Conservation (phyloP, 2,797 vertebrate species). For the Myiotriccus ornatus region DNA sequence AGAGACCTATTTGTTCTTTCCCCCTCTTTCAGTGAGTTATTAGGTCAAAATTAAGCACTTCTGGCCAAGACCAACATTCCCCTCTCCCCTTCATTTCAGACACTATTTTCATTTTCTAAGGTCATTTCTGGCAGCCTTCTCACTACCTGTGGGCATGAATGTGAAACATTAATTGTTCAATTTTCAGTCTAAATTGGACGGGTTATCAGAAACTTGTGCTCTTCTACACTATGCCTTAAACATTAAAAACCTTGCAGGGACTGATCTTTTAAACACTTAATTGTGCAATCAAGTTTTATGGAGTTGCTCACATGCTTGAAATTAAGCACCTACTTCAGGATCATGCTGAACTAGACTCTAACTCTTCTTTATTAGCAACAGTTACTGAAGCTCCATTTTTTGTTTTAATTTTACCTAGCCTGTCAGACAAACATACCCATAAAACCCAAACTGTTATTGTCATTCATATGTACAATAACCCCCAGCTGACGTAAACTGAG, state of each 20-base stretch:
- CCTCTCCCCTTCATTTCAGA: neutral
- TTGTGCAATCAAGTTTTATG: conserved; percentile 34
- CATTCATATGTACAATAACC: neutral
- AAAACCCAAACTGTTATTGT: conserved; percentile 35
- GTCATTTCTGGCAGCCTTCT: neutral
- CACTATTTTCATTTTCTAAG: neutral
- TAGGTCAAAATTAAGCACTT: neutral
- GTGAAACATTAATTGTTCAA: neutral
- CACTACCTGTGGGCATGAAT: neutral
- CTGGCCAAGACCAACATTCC: neutral
- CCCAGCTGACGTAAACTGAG: neutral
- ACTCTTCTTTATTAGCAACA: conserved; percentile 39
- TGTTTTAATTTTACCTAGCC: conserved; percentile 20
- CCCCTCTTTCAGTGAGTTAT: neutral
- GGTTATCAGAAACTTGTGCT: neutral
- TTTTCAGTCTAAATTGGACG: neutral
- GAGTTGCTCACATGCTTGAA: conserved; percentile 13
- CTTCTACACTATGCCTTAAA: neutral
- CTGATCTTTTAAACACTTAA: conserved; percentile 22
- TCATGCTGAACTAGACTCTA: neutral
- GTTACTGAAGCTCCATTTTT: neutral
- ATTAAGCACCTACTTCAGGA: conserved; percentile 31
- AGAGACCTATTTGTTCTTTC: neutral
- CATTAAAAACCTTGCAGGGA: conserved; percentile 28
- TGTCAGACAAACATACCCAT: conserved; percentile 8